Base-by-base conservation (phyloP, 2,113 vertebrate genomes). In the Apistogramma diplotaenia region DNA sequence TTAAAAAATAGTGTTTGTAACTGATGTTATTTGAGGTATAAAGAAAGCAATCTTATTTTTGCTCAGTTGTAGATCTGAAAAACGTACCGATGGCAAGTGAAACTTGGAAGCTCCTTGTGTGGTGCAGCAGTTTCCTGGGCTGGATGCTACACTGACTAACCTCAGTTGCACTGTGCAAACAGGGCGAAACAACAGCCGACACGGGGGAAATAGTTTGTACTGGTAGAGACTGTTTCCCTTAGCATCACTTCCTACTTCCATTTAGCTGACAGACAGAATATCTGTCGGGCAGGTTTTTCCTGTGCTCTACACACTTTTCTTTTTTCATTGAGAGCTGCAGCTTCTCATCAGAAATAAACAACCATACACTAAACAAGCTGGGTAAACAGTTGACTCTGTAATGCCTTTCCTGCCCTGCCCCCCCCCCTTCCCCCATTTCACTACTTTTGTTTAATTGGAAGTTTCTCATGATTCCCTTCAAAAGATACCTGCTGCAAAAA, bases 181-280 rank as follows among this genome's bases (percentile, higher is more conserved):
- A 87, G 78, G 75, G 75, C 29, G 10, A 89, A 84, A 91, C 82
- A 86, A 85, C 87, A 83, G 78, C 77, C 83, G 86, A 75, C 82
- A 82, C 85, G 78, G 75, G 81, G 90, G 91, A 91, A 90, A 81
- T 85, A 85, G 83, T 86, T 81, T 89, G 90, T 76, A 73, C 84
- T 89, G 67, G 83, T 85, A 35, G 82, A 92, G 82, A 78, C 88
- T 81, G 85, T 90, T 93, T 92, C 89, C 85, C 56, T 73, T 82
- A 59, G 87, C 87, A 82, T 76, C 75, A 81, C 73, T 91, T 91
- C 85, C 87, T 85, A 89, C 90, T 90, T 89, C 79, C 87, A 90
- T 83, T 90, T 87, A 91, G 91, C 89, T 90, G 92, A 90, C 88
- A 84, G 82, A 88, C 81, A 89, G 73, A 93, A 79, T 91, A 92